Conservation (phyloP, 1,140 invertebrate genomes). For the Metopolophium dirhodum region DNA sequence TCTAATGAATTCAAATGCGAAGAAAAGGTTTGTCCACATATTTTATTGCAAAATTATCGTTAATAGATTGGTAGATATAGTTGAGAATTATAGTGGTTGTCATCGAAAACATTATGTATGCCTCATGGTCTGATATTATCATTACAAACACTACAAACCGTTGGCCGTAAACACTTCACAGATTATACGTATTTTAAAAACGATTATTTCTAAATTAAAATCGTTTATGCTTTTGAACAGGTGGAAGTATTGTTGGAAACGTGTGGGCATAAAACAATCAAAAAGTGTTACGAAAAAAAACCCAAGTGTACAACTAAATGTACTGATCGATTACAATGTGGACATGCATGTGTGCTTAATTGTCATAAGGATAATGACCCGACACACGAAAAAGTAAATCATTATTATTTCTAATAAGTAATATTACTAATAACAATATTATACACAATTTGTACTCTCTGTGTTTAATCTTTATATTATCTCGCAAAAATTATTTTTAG, state of each 20-base stretch:
- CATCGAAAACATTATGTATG: not conserved
- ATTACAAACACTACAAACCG: not conserved
- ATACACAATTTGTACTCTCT: not conserved
- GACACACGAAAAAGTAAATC: conserved; percentile 57
- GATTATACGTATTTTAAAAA: not conserved
- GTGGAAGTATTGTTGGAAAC: conserved; percentile 58
- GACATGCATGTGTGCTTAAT: conserved; percentile 58
- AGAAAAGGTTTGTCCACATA: conserved; percentile 52
- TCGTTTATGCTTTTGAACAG: not conserved
- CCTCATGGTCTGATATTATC: not conserved
- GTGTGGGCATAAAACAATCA: conserved; percentile 64
- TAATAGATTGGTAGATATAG: not conserved
- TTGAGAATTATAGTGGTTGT: not conserved
- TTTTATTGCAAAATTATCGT: not conserved
- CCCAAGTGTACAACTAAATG: conserved; percentile 44
- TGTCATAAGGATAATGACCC: conserved; percentile 59
- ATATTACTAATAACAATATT: not conserved
- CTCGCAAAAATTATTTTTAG: not conserved
- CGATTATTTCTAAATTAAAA: not conserved
- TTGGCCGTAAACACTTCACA: not conserved
- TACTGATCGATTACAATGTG: conserved; percentile 58
- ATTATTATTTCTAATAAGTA: not conserved
- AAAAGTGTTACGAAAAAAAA: conserved; percentile 51
- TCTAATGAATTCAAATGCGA: conserved; percentile 62
- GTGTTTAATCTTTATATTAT: not conserved